Evolutionary conservation across 2,888 invertebrate genomes (phyloP).

Genomic region (Ochropleura leucogaster): DNA sequence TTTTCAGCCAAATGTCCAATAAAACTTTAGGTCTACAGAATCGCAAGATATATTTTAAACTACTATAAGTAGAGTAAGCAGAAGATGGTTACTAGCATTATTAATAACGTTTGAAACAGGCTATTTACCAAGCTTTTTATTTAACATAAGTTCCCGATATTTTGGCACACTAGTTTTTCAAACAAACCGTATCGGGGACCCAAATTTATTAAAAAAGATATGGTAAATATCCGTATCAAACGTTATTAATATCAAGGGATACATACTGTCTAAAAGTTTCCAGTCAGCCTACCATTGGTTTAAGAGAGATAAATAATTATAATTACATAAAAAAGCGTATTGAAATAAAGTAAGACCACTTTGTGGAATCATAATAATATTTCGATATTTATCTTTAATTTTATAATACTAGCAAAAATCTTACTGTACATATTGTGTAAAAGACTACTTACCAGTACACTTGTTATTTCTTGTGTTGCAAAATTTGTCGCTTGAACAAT

Average conservation of each 20-base stretch:
- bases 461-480: slow-evolving; percentile 94
- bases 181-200: too few relatives aligned
- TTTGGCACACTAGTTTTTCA: too few relatives aligned
- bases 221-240: too few relatives aligned
- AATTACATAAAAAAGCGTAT: not conserved
- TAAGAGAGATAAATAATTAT: too few relatives aligned
- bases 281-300: not conserved
- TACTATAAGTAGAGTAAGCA: too few relatives aligned
- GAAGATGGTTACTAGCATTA: too few relatives aligned
- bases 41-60: not conserved
- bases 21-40: not conserved
- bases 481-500: slow-evolving; percentile 94
- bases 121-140: too few relatives aligned
- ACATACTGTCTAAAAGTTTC: not conserved
- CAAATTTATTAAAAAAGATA: too few relatives aligned
- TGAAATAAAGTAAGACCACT: not conserved
- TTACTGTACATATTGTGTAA: not conserved
- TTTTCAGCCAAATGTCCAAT: not conserved
- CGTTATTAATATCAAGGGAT: too few relatives aligned
- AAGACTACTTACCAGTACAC: slow-evolving; percentile 92
- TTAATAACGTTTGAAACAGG: too few relatives aligned
- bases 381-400: not conserved
- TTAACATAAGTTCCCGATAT: too few relatives aligned
- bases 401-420: not conserved
- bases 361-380: too few relatives aligned